These are phyloP conservation scores for Atherinosoma microstoma DNA, from an alignment of 2,797 vertebrate species.

Conservation along the genomic window DNA sequence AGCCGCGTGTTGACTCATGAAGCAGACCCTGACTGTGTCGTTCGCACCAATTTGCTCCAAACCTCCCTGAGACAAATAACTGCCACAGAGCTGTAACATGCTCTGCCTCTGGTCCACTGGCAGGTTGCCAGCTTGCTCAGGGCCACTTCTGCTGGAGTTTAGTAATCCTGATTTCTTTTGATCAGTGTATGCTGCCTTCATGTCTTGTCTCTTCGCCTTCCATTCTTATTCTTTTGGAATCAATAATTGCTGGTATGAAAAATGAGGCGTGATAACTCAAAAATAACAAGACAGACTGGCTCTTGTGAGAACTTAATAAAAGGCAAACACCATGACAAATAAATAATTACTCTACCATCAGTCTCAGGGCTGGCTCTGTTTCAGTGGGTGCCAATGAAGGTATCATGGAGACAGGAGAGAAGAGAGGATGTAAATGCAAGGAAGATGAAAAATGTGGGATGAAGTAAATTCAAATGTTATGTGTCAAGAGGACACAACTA, in stretches of 20 bases:
- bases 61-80: slow-evolving; percentile 77
- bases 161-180: slow-evolving; percentile 30
- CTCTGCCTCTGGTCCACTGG: slow-evolving; percentile 63
- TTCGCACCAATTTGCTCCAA: slow-evolving; percentile 79
- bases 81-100: slow-evolving; percentile 66
- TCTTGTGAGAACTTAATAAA: slow-evolving; percentile 40
- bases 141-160: slow-evolving; percentile 53
- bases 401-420: slow-evolving; percentile 6
- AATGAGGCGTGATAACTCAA: background rate
- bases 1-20: slow-evolving; percentile 71
- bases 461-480: slow-evolving; percentile 42
- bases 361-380: slow-evolving; percentile 9
- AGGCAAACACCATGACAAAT: slow-evolving; percentile 47
- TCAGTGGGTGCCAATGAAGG: slow-evolving; percentile 11
- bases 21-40: slow-evolving; percentile 70
- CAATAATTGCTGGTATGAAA: slow-evolving; percentile 4
- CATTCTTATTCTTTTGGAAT: slow-evolving; percentile 14
- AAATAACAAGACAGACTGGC: background rate
- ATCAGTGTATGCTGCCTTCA: background rate
- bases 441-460: slow-evolving; percentile 29
- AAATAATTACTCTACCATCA: slow-evolving; percentile 39
- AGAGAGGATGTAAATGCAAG: background rate
- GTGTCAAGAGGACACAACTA: slow-evolving; percentile 30
- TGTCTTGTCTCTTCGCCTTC: slow-evolving; percentile 4
- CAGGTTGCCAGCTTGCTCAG: slow-evolving; percentile 57